A percentile compares a stretch with the other conserved stretches of the same genome.
Evolutionary conservation across 2,888 invertebrate genomes (phyloP).

Genomic region (Drosophila lutescens): DNA sequence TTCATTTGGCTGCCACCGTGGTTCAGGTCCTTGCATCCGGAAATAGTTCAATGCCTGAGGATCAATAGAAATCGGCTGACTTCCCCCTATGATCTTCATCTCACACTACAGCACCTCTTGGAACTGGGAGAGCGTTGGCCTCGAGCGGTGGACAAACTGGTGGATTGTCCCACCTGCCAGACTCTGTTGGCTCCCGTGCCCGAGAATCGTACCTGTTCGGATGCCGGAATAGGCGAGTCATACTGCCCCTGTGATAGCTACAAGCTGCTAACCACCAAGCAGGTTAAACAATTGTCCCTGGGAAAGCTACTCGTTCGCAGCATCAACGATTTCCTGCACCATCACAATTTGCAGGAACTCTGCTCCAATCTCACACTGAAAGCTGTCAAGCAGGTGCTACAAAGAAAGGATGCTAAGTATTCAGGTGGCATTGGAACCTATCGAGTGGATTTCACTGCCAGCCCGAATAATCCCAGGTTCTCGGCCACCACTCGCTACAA

Average conservation of each 20-base stretch:
- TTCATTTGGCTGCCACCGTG: conserved; percentile 88
- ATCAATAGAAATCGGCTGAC: conserved; percentile 87
- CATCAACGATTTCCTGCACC: conserved; percentile 13
- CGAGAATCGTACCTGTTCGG: conserved; percentile 56
- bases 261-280: neutral
- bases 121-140: conserved; percentile 81
- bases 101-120: conserved; percentile 88
- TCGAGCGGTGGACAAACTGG: conserved; percentile 72
- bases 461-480: conserved; percentile 6
- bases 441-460: conserved; percentile 11
- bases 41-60: conserved; percentile 85
- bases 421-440: neutral
- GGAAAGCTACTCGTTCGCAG: conserved; percentile 8
- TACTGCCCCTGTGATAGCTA: conserved; percentile 84
- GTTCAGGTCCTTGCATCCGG: conserved; percentile 86
- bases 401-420: neutral
- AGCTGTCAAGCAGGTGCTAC: neutral
- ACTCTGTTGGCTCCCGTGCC: conserved; percentile 87
- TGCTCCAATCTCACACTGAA: conserved; percentile 14
- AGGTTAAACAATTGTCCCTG: neutral
- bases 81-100: conserved; percentile 90
- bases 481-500: conserved; percentile 10
- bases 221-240: conserved; percentile 54
- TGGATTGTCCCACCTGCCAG: conserved; percentile 87
- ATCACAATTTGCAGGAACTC: conserved; percentile 3